Conservation (phyloP, 92 coral and sea anemone species). For the Plumapathes pennacea region DNA sequence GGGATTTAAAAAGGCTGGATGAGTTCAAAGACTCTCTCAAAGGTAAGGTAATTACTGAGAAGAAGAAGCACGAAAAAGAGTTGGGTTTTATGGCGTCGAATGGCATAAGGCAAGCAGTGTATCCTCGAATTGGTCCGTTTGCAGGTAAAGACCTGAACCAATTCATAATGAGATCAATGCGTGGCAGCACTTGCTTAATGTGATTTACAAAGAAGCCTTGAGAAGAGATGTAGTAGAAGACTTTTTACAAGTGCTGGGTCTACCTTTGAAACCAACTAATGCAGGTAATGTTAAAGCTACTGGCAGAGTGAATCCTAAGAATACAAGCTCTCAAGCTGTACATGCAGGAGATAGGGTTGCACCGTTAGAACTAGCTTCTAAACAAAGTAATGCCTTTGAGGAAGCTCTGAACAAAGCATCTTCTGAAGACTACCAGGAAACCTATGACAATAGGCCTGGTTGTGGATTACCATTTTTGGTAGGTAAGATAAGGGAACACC, state of each 20-base stretch:
- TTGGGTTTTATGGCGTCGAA: conserved; percentile 26
- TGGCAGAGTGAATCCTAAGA: neutral
- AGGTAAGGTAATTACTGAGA: neutral
- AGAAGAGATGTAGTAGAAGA: neutral
- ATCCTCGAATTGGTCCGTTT: conserved; percentile 26
- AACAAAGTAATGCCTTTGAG: neutral
- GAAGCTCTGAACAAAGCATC: neutral
- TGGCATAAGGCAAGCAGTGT: conserved; percentile 24
- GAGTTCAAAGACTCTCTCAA: neutral
- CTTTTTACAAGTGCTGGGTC: neutral
- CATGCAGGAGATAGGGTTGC: neutral
- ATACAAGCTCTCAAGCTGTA: neutral
- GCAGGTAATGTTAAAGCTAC: too few species aligned
- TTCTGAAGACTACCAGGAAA: neutral
- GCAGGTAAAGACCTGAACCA: conserved; percentile 47
- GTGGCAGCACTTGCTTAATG: conserved; percentile 49
- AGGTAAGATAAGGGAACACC: conserved; percentile 38
- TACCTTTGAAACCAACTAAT: too few species aligned
- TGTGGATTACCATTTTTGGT: conserved; percentile 55
- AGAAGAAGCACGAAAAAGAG: conserved; percentile 5
- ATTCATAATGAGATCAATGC: conserved; percentile 44
- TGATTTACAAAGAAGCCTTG: neutral
- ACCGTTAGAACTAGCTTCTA: neutral
- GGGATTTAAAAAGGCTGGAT: neutral
- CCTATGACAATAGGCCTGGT: conserved; percentile 3